Base-by-base conservation (phyloP, 2,888 invertebrate species). In the Colostygia pectinataria region DNA sequence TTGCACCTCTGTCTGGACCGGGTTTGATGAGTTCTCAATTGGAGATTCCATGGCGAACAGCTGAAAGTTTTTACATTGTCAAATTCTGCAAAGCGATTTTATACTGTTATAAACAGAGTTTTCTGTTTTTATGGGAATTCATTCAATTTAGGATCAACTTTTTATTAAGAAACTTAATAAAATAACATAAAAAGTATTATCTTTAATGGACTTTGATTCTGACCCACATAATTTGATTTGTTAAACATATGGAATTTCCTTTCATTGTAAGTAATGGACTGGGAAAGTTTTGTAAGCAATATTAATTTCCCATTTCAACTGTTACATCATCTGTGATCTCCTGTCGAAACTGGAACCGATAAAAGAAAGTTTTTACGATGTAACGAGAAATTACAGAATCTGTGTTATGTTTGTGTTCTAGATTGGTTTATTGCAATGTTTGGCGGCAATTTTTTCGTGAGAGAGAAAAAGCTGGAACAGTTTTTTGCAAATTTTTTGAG, bases 371-470 rank as follows among this genome's bases (percentile, higher is more conserved):
- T 52, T 59, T 55, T 44, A 57, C 53, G 55, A 55, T 51, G 27
- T 31, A 38, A 38, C 25, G 24, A 38, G 38, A 42, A 52, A 57
- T 57, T 53, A 51, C 51, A 28, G 45, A 50, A 43, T 37, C 39
- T 34, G 52, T 43, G 39, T 27, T 33, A 50, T 37, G 51, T 42
- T 44, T 33, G 53, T 37, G 51, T 42, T 44, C 59, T 32, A 57
- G 53, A 51, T 57, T 50, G 23, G 29, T 55, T 59, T 59, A 59
- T 41, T 29, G 31, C 52, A 4, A 28, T 40, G 37, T 37, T 28
- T 32, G 32, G 18, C 29, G 37, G 10, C n/a, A 1, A 2, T 25
- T 25, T 25, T 6, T 6, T 20, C 20, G 5, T 20, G 20, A 18
- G 4, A 18, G 4, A 18, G n/a, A n/a, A n/a, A n/a, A n/a, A n/a